Evolutionary conservation across 2,888 invertebrate species (phyloP).

Genomic region (Pherbina coryleti): DNA sequence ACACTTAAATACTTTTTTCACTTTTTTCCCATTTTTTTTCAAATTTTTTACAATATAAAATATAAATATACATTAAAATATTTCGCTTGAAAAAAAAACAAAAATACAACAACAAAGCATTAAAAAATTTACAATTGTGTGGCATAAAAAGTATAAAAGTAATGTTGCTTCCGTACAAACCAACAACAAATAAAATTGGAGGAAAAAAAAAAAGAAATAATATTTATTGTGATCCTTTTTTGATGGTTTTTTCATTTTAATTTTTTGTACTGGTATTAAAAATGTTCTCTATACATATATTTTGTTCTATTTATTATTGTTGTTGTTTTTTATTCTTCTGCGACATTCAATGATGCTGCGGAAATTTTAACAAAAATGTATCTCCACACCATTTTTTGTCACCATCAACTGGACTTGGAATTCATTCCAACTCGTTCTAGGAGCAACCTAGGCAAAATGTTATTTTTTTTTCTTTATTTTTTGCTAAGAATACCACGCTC

Average conservation of each 20-base stretch:
- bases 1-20: neutral
- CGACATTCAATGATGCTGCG: slow-evolving; percentile 40
- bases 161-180: slow-evolving; percentile 28
- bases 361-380: slow-evolving; percentile 36
- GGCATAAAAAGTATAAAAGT: slow-evolving; percentile 21
- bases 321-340: slow-evolving; percentile 35
- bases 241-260: slow-evolving; percentile 37
- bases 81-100: slow-evolving; percentile 46
- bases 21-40: neutral
- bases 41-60: slow-evolving; percentile 48
- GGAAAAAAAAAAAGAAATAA: slow-evolving; percentile 43
- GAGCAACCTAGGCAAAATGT: neutral
- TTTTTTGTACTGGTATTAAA: slow-evolving; percentile 22
- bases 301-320: slow-evolving; percentile 19
- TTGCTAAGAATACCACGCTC: neutral
- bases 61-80: slow-evolving; percentile 67
- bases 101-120: slow-evolving; percentile 8
- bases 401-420: neutral
- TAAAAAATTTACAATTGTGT: slow-evolving; percentile 15
- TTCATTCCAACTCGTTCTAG: neutral
- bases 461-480: neutral
- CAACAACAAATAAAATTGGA: neutral
- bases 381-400: neutral
- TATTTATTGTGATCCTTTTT: slow-evolving; percentile 54
- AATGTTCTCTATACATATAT: neutral